Conservation (phyloP, 2,888 invertebrate species). For the Sisyra terminalis region DNA sequence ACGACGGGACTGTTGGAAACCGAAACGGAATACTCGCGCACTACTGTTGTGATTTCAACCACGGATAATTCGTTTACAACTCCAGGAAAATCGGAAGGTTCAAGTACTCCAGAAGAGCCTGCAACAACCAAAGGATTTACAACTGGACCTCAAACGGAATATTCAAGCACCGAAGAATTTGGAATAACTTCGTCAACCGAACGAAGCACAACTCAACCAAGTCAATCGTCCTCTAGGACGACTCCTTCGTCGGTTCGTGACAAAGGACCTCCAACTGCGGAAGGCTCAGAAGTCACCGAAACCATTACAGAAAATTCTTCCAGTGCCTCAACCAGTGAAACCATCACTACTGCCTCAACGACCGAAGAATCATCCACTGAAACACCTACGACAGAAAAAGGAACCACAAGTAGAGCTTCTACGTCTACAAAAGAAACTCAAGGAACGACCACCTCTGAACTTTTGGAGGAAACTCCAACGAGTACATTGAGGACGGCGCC, state of each 20-base stretch:
- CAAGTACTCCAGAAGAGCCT: slow-evolving; percentile 10
- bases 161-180: too few relatives aligned
- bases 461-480: not conserved
- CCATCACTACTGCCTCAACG: not conserved
- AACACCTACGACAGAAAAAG: not conserved
- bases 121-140: slow-evolving; percentile 7
- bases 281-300: not conserved
- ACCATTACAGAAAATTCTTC: not conserved
- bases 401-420: not conserved
- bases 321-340: not conserved
- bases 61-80: not conserved
- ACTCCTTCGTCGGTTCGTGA: not conserved
- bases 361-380: not conserved
- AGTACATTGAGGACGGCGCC: not conserved
- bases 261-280: not conserved
- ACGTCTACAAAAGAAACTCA: not conserved
- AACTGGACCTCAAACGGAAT: too few relatives aligned
- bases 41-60: not conserved
- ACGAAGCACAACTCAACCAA: slow-evolving; percentile 4
- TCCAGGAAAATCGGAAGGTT: slow-evolving; percentile 6
- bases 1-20: not conserved
- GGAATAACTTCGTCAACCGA: too few relatives aligned
- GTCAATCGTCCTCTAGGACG: not conserved
- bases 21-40: not conserved
- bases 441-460: not conserved